These are phyloP conservation scores for Formica exsecta DNA, from an alignment of 1,140 invertebrate genomes.

Conservation along the genomic window DNA sequence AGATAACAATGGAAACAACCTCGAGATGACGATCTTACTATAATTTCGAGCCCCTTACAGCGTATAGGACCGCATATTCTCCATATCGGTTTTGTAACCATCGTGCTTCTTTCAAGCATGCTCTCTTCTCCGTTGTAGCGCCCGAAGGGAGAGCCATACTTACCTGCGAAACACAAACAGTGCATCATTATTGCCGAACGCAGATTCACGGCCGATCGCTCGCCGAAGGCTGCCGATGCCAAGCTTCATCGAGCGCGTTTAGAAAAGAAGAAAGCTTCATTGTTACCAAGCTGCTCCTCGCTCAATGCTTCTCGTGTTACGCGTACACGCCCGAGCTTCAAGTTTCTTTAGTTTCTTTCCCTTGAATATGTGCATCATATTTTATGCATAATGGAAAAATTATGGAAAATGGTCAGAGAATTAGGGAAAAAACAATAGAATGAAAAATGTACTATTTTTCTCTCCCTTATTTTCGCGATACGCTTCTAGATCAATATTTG, in stretches of 20 bases:
- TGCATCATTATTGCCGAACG: conserved; percentile 79
- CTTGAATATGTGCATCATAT: neutral
- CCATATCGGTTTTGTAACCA: conserved; percentile 52
- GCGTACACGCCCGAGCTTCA: neutral
- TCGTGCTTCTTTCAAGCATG: conserved; percentile 10
- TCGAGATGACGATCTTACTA: conserved; percentile 24
- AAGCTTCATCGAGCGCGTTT: conserved; percentile 74
- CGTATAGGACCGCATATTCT: conserved; percentile 32
- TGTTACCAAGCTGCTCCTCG: conserved; percentile 68
- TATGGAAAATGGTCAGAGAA: neutral
- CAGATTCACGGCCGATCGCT: conserved; percentile 79
- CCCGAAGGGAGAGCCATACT: neutral
- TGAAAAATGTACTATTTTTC: conserved; percentile 16
- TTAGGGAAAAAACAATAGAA: conserved; percentile 30
- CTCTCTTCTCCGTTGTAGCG: conserved; percentile 17
- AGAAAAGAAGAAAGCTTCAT: conserved; percentile 71
- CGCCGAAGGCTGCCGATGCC: conserved; percentile 72
- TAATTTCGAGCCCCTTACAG: conserved; percentile 38
- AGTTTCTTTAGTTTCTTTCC: neutral
- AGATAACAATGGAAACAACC: conserved; percentile 34
- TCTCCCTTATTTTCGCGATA: conserved; percentile 16
- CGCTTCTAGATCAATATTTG: conserved; percentile 46
- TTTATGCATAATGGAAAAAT: too few relatives aligned
- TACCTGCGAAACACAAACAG: conserved; percentile 66
- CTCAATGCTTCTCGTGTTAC: conserved; percentile 43